Evolutionary conservation across 2,797 vertebrate genomes (phyloP).

Genomic region (Oceanodroma leucorhoa): DNA sequence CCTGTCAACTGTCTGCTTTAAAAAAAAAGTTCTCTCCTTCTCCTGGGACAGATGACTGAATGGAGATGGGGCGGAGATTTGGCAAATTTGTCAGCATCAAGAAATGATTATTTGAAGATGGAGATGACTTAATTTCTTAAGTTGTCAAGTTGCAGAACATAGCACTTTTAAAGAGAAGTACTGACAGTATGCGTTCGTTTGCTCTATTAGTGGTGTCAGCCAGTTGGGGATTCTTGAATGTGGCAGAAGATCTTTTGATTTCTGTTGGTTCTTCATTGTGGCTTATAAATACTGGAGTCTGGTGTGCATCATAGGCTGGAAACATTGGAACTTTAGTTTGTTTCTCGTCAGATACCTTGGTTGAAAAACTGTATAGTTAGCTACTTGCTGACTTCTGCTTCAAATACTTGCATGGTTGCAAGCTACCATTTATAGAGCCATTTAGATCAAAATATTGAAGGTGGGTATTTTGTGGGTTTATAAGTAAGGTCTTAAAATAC

Average conservation of each 20-base stretch:
- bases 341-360: background rate
- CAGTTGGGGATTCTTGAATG: constrained; percentile 16
- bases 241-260: background rate
- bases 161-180: constrained; percentile 8
- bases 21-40: constrained; percentile 13
- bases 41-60: constrained; percentile 50
- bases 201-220: constrained; percentile 39
- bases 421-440: background rate
- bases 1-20: constrained; percentile 29
- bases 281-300: background rate
- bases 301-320: background rate
- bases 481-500: background rate
- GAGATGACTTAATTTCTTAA: constrained; percentile 55
- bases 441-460: background rate
- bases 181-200: constrained; percentile 29
- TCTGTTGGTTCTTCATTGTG: background rate
- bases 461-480: background rate
- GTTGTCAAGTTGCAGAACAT: constrained; percentile 67
- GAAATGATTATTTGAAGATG: constrained; percentile 52
- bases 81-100: constrained; percentile 52
- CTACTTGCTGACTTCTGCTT: background rate
- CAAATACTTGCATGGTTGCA: background rate
- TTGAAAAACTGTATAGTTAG: background rate
- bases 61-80: constrained; percentile 39
- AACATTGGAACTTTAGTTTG: background rate